phyloP scores from a whole-genome alignment of 1,140 invertebrate genomes.

The Papilio polytes region DNA sequence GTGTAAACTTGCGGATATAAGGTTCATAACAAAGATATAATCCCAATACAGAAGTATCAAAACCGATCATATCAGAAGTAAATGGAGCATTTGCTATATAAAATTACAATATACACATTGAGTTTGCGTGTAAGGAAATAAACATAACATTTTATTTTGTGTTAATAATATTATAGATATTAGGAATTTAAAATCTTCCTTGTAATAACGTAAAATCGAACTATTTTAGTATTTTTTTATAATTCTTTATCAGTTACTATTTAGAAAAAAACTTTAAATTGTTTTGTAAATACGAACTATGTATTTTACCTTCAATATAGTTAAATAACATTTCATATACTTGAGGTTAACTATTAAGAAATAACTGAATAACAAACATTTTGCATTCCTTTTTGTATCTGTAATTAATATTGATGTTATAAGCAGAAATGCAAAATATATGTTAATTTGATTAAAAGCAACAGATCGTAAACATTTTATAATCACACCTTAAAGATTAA shows the following conservation, averaged over 20 bases:
- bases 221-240: background rate
- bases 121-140: background rate
- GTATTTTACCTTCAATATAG: background rate
- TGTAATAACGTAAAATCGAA: background rate
- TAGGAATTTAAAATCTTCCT: background rate
- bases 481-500: constrained; percentile 4
- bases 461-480: constrained; percentile 31
- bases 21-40: background rate
- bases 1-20: too few species aligned
- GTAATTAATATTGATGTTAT: constrained; percentile 37
- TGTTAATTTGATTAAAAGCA: background rate
- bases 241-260: background rate
- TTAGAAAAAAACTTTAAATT: background rate
- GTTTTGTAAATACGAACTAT: background rate
- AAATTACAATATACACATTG: background rate
- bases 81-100: background rate
- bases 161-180: background rate
- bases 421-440: constrained; percentile 35
- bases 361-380: constrained; percentile 13
- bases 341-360: background rate
- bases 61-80: background rate
- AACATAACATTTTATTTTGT: background rate
- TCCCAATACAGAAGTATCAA: background rate
- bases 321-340: background rate
- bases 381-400: constrained; percentile 26